Conservation (phyloP, 2,113 vertebrate genomes). For the Lamprologus speciosus region DNA sequence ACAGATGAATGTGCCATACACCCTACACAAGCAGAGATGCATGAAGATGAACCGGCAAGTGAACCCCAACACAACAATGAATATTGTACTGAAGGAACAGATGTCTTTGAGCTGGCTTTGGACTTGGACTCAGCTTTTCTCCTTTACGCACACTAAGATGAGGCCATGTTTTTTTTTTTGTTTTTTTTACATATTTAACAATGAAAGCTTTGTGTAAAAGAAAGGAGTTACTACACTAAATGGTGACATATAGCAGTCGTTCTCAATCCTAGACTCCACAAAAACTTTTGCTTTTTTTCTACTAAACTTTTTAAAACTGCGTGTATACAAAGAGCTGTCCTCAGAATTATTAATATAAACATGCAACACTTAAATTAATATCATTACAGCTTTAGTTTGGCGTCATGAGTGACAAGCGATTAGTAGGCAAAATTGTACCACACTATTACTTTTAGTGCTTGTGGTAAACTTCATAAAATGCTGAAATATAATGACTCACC, state of each 20-base stretch:
- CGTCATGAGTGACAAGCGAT: accelerated
- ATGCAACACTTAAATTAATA: neutral
- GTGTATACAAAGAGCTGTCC: neutral
- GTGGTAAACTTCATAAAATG: neutral
- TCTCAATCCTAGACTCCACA: neutral
- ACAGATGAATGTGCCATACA: neutral
- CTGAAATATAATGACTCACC: conserved; percentile 70
- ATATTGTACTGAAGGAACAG: neutral
- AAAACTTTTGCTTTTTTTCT: neutral
- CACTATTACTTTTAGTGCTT: neutral
- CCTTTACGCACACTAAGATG: neutral
- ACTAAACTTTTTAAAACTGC: neutral
- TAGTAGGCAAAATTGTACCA: neutral
- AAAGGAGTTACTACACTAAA: neutral
- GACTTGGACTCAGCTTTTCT: neutral
- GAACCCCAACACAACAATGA: neutral
- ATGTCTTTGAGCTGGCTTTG: neutral
- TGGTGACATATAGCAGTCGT: neutral
- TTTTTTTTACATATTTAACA: neutral
- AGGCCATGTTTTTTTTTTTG: neutral
- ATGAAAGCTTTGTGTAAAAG: neutral
- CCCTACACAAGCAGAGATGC: neutral
- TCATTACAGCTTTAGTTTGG: neutral
- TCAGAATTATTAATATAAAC: neutral
- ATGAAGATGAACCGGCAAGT: neutral